phyloP scores from a whole-genome alignment of 1,140 invertebrate genomes.

The Phenacoccus solenopsis region DNA sequence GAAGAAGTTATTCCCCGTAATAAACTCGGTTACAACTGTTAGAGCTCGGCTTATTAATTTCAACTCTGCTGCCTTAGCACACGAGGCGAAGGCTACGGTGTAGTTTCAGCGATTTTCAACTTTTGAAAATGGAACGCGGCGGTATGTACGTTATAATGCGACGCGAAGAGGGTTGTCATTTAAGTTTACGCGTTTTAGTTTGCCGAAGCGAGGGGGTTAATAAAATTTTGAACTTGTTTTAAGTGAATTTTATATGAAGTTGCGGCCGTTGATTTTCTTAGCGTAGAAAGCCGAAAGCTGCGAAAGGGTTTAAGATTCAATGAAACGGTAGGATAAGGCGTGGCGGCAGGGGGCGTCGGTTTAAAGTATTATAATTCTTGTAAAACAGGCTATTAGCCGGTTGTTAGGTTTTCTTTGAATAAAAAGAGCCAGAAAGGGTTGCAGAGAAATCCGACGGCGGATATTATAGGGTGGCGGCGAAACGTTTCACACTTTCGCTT shows the following conservation, averaged over 20 bases:
- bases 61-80: not conserved
- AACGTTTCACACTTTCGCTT: conserved; percentile 2
- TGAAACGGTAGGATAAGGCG: not conserved
- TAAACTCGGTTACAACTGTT: conserved; percentile 16
- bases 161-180: conserved; percentile 16
- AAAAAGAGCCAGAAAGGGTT: conserved; percentile 10
- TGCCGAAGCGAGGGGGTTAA: not conserved
- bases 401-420: conserved; percentile 15
- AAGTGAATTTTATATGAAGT: conserved; percentile 18
- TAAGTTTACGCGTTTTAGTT: conserved; percentile 14
- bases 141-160: not conserved
- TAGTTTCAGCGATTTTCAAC: conserved; percentile 1
- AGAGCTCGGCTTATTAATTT: conserved; percentile 12
- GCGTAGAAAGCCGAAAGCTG: not conserved
- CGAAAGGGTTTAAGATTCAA: conserved; percentile 16
- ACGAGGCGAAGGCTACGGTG: not conserved
- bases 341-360: not conserved
- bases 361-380: conserved; percentile 18
- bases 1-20: conserved; percentile 9
- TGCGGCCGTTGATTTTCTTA: conserved; percentile 13
- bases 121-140: not conserved
- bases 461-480: not conserved
- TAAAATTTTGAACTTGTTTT: conserved; percentile 17
- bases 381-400: conserved; percentile 16
- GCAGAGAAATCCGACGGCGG: not conserved